Conservation (phyloP, 2,797 vertebrate species). For the Oreonectes daqikongensis region DNA sequence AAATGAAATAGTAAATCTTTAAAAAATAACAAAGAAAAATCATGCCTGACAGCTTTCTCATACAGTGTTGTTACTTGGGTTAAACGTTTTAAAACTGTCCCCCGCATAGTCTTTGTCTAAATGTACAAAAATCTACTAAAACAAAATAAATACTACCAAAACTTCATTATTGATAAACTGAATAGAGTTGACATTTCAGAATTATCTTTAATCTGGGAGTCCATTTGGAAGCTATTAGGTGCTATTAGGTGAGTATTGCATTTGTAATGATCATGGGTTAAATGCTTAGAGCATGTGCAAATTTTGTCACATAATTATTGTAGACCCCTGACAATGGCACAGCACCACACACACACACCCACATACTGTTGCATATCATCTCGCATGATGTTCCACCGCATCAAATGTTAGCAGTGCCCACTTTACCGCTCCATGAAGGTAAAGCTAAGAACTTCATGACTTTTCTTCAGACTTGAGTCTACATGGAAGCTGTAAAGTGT, state of each 20-base stretch:
- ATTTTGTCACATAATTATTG: slow-evolving; percentile 64
- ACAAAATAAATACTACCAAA: too few species aligned
- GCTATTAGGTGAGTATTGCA: slow-evolving; percentile 83
- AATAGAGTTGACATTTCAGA: slow-evolving; percentile 21
- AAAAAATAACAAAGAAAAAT: too few species aligned
- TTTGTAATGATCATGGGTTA: slow-evolving; percentile 83
- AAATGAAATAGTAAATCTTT: too few species aligned
- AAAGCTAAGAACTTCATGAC: slow-evolving; percentile 3
- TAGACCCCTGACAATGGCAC: slow-evolving; percentile 66
- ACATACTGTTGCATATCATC: neutral
- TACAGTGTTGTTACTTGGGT: too few species aligned
- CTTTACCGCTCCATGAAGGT: neutral
- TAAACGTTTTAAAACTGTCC: too few species aligned
- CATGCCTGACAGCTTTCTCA: too few species aligned
- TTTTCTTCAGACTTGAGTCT: slow-evolving; percentile 9
- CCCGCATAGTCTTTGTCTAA: too few species aligned
- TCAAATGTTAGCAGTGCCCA: neutral
- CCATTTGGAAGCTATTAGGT: slow-evolving; percentile 83
- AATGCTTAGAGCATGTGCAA: slow-evolving; percentile 75
- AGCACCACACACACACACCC: slow-evolving; percentile 52
- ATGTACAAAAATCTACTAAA: too few species aligned
- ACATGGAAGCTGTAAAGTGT: slow-evolving; percentile 15
- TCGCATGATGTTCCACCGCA: neutral
- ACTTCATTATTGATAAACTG: too few species aligned
- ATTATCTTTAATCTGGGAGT: slow-evolving; percentile 57